Evolutionary conservation across 2,113 vertebrate genomes (phyloP), one percentile per base, ranked within the genome.

Genomic region (Antigone vipio): DNA sequence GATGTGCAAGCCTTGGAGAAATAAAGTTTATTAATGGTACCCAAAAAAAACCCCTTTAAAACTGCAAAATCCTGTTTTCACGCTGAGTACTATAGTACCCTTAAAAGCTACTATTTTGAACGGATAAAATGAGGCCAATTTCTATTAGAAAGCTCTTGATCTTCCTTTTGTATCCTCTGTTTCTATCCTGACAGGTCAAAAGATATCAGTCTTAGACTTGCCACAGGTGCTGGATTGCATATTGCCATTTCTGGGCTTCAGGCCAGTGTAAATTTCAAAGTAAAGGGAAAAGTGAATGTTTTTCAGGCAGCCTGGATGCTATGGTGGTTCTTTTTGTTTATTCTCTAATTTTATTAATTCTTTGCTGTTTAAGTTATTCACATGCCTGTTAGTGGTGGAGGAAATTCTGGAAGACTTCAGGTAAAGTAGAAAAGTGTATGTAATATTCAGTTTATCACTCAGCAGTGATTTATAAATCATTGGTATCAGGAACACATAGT

Each of bases 181-280:
- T 95, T 86, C 53, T 80, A 15, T 32, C 23, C 29, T 77, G 60
- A 80, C n/a, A 85, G 27, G 73, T 84, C 58, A 88, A 76, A 95
- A 88, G 27, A 85, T 66, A 80, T 5, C 42, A 85, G 30, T 79
- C 47, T 59, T 92, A 62, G 58, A 35, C 56, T 91, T 94, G 50
- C 76, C 68, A 91, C 56, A 95, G 92, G 84, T 92, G 68, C 74
- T 60, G 58, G 22, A 76, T 74, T 88, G 21, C 58, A 69, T 84
- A 66, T 97, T 92, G 68, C 50, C 29, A n/a, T 92, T 94, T 93
- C 93, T 92, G 90, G 96, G 95, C 92, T 90, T 77, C 49, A 71
- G 64, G 81, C 72, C 92, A 93, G 68, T 67, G 77, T 76, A 96
- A 96, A 96, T 95, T 95, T 69, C 6, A 18, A 95, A 89, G 60